Percentiles rank a stretch among this genome's conserved stretches.
These are phyloP conservation scores for Cryptocephalus moraei DNA, from an alignment of 2,888 invertebrate genomes.

Conservation along the genomic window DNA sequence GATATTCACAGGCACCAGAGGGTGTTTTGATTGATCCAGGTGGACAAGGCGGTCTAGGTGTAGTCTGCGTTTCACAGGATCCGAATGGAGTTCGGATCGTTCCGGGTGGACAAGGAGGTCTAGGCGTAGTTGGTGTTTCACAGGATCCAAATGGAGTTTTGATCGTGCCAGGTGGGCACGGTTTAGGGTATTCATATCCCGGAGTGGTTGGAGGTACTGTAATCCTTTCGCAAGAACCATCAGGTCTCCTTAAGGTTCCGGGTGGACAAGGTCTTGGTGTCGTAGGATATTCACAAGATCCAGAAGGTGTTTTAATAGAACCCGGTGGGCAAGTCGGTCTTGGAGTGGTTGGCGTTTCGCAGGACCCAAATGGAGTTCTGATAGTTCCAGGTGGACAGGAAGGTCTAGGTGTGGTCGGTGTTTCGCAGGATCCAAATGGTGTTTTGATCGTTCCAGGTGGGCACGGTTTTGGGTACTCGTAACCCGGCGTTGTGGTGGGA, in stretches of 20 bases:
- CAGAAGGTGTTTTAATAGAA: constrained; percentile 9
- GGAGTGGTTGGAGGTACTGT: background rate
- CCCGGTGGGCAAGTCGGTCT: constrained; percentile 11
- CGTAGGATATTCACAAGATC: constrained; percentile 8
- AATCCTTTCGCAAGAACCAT: constrained; percentile 3
- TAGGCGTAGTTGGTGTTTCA: constrained; percentile 14
- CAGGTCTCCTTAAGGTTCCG: constrained; percentile 3
- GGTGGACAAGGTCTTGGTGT: constrained; percentile 5
- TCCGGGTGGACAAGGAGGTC: constrained; percentile 1
- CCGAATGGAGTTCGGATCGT: background rate
- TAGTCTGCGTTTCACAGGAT: constrained; percentile 13
- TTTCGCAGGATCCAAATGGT: constrained; percentile 8
- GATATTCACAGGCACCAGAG: constrained; percentile 1
- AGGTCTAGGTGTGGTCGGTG: constrained; percentile 4
- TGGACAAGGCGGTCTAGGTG: constrained; percentile 7
- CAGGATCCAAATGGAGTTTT: background rate
- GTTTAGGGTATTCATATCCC: background rate
- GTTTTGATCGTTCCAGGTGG: constrained; percentile 5
- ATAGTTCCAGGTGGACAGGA: constrained; percentile 11
- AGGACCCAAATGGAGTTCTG: constrained; percentile 8
- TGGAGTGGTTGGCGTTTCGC: constrained; percentile 3
- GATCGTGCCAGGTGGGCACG: background rate
- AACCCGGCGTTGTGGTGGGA: constrained; percentile 2
- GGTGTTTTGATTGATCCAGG: constrained; percentile 1
- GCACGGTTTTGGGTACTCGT: background rate